phyloP scores from a whole-genome alignment of 1,140 invertebrate species.

The Lordiphosa clarofinis region DNA sequence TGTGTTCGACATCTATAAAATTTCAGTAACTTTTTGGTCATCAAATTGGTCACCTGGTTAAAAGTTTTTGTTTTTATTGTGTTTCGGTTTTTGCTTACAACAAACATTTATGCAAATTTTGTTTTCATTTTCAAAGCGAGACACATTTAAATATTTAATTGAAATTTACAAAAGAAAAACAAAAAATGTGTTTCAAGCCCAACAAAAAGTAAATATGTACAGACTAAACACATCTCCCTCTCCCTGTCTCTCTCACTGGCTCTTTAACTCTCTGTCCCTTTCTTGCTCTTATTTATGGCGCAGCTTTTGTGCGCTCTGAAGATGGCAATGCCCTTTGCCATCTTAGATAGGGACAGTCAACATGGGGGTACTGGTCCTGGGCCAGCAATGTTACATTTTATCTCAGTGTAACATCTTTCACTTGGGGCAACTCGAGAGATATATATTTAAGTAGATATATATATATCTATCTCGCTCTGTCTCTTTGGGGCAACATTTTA shows the following conservation, averaged over 20 bases:
- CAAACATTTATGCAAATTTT: conserved; percentile 58
- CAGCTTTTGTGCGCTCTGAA: conserved; percentile 69
- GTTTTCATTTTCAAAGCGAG: conserved; percentile 38
- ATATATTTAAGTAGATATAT: conserved; percentile 13
- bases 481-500: conserved; percentile 43
- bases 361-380: conserved; percentile 11
- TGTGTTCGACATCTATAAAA: too few relatives aligned
- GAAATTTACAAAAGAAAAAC: conserved; percentile 50
- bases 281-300: conserved; percentile 63
- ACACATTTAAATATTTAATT: conserved; percentile 71
- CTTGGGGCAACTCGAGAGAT: conserved; percentile 37
- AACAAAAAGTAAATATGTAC: conserved; percentile 44
- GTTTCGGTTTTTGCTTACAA: neutral
- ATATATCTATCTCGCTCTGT: conserved; percentile 25
- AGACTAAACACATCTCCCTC: conserved; percentile 33
- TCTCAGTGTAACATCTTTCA: conserved; percentile 74
- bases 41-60: conserved; percentile 10
- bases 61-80: conserved; percentile 21
- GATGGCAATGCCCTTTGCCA: conserved; percentile 72
- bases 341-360: conserved; percentile 52
- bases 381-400: conserved; percentile 50
- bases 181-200: conserved; percentile 9
- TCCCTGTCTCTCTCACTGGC: neutral
- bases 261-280: conserved; percentile 27
- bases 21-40: conserved; percentile 2